Evolutionary conservation across 35 echinoderm and acorn worm genomes (phyloP).

Genomic region (Lytechinus variegatus): DNA sequence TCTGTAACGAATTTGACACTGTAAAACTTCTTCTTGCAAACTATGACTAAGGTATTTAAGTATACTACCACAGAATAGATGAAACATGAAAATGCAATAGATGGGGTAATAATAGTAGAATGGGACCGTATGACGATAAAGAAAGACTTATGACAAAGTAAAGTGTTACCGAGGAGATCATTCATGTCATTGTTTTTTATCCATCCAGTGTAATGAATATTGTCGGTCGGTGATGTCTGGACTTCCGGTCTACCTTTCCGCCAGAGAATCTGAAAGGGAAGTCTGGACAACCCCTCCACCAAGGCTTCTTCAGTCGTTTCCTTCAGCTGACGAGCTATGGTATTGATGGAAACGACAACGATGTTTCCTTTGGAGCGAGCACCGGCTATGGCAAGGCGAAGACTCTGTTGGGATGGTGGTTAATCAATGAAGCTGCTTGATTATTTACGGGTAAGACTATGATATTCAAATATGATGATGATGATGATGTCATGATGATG

Average conservation of each 20-base stretch:
- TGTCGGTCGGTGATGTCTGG: not conserved
- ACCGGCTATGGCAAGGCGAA: not conserved
- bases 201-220: constrained; percentile 42
- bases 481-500: too few species aligned
- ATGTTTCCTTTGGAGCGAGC: not conserved
- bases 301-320: not conserved
- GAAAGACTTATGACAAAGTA: not conserved
- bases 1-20: too few species aligned
- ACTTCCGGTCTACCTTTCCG: not conserved
- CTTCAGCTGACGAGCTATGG: constrained; percentile 2
- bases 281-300: not conserved
- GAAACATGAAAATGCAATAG: not conserved
- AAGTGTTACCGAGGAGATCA: constrained; percentile 5
- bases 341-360: constrained; percentile 19
- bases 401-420: not conserved
- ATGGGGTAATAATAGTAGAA: not conserved
- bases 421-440: too few species aligned
- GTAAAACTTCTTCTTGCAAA: too few species aligned
- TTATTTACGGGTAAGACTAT: too few species aligned
- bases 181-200: constrained; percentile 35
- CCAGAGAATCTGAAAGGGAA: constrained; percentile 17
- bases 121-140: not conserved
- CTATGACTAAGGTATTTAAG: too few species aligned
- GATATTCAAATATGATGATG: too few species aligned
- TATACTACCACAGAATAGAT: too few species aligned